Percentiles rank a stretch among this genome's conserved stretches.
These are phyloP conservation scores for Drosophila falleni DNA, from an alignment of 2,888 invertebrate genomes.

Conservation along the genomic window DNA sequence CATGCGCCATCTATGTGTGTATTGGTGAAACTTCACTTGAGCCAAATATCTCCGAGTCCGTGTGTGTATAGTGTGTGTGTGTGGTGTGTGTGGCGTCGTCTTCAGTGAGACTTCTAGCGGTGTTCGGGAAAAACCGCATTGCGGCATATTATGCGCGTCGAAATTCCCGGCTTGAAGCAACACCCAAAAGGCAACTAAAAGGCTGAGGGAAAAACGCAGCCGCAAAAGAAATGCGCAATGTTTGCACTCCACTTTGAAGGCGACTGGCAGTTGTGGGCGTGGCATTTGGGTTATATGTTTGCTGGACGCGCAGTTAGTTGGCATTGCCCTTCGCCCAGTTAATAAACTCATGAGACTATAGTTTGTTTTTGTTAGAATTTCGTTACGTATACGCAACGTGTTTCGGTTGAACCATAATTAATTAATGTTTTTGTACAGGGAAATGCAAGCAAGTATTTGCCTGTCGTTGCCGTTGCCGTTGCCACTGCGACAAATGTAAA, in stretches of 20 bases:
- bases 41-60: constrained; percentile 34
- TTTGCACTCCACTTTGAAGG: constrained; percentile 46
- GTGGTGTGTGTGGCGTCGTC: constrained; percentile 47
- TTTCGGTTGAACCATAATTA: constrained; percentile 50
- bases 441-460: constrained; percentile 48
- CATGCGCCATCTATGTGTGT: constrained; percentile 40
- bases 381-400: constrained; percentile 26
- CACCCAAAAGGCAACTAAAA: constrained; percentile 45
- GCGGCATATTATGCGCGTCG: constrained; percentile 82
- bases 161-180: constrained; percentile 71
- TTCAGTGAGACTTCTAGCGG: constrained; percentile 61
- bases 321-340: constrained; percentile 53
- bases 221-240: constrained; percentile 73
- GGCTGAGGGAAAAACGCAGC: constrained; percentile 56
- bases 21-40: constrained; percentile 51
- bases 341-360: constrained; percentile 41
- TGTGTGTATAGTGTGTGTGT: constrained; percentile 35
- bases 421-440: constrained; percentile 59
- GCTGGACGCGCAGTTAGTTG: constrained; percentile 36
- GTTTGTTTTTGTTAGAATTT: constrained; percentile 12
- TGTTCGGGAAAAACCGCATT: constrained; percentile 79
- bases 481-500: constrained; percentile 46
- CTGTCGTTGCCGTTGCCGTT: background rate
- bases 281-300: background rate
- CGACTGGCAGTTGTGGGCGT: constrained; percentile 7